phyloP scores from a whole-genome alignment of 2,113 vertebrate genomes.

The Bufo gargarizans region DNA sequence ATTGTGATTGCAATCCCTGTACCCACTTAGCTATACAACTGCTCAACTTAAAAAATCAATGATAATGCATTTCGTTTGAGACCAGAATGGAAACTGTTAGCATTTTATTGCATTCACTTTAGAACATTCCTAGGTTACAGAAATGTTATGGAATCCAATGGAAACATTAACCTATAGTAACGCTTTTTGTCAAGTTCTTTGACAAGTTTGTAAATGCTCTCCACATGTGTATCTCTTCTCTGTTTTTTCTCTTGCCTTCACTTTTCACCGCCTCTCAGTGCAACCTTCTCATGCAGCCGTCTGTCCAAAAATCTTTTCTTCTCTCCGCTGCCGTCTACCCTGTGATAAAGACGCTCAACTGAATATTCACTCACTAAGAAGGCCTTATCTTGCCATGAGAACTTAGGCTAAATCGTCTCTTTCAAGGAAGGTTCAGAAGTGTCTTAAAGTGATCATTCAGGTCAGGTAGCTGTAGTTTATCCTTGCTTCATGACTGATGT shows the following conservation, averaged over 20 bases:
- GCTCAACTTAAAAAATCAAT: no score
- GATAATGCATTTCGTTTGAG: neutral
- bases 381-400: neutral
- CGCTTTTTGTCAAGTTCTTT: neutral
- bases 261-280: neutral
- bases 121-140: neutral
- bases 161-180: neutral
- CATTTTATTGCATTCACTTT: neutral
- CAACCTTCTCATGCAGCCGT: neutral
- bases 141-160: neutral
- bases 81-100: neutral
- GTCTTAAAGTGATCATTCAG: constrained; percentile 30
- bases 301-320: neutral
- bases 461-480: neutral
- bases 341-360: constrained; percentile 2
- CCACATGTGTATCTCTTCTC: neutral
- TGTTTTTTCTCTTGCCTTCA: neutral
- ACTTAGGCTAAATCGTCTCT: neutral
- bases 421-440: constrained; percentile 9
- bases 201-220: neutral
- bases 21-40: neutral
- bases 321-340: neutral
- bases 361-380: neutral
- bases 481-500: neutral
- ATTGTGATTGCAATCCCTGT: neutral